Conservation (phyloP, 2,888 invertebrate species). For the Cryptophagus acutangulus region DNA sequence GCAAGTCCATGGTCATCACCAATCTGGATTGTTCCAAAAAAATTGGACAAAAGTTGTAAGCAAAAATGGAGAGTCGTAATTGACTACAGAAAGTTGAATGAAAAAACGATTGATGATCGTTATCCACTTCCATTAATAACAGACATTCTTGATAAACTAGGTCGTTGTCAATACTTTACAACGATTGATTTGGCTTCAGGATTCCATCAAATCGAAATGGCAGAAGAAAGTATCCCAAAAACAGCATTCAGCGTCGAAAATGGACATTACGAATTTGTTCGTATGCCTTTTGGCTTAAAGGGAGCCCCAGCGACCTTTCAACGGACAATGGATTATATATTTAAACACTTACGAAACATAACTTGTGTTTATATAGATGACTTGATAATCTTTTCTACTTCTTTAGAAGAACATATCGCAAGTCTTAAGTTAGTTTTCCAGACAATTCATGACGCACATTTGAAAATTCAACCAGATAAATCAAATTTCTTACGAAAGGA, state of each 20-base stretch:
- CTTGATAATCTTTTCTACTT: conserved; percentile 15
- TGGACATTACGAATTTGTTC: background rate
- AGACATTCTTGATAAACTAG: conserved; percentile 8
- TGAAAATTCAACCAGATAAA: conserved; percentile 20
- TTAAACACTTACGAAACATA: conserved; percentile 10
- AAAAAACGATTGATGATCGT: conserved; percentile 8
- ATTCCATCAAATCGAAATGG: conserved; percentile 5
- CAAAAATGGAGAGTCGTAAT: conserved; percentile 10
- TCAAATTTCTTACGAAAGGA: conserved; percentile 14
- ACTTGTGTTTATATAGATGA: conserved; percentile 21
- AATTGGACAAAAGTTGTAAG: conserved; percentile 3
- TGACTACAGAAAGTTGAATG: conserved; percentile 9
- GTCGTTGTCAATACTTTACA: background rate
- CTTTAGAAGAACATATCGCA: conserved; percentile 17
- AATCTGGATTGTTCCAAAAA: conserved; percentile 10
- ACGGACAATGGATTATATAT: background rate
- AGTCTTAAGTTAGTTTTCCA: conserved; percentile 15
- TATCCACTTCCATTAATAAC: conserved; percentile 8
- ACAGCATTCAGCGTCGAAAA: background rate
- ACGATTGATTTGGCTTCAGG: conserved; percentile 1
- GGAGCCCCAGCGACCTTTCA: background rate
- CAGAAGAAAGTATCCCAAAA: background rate
- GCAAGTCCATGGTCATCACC: conserved; percentile 4
- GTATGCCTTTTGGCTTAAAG: background rate
- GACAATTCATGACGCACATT: conserved; percentile 12